Evolutionary conservation across 2,888 invertebrate species (phyloP), one percentile per base, ranked within the genome.

Genomic region (Melieria picta): DNA sequence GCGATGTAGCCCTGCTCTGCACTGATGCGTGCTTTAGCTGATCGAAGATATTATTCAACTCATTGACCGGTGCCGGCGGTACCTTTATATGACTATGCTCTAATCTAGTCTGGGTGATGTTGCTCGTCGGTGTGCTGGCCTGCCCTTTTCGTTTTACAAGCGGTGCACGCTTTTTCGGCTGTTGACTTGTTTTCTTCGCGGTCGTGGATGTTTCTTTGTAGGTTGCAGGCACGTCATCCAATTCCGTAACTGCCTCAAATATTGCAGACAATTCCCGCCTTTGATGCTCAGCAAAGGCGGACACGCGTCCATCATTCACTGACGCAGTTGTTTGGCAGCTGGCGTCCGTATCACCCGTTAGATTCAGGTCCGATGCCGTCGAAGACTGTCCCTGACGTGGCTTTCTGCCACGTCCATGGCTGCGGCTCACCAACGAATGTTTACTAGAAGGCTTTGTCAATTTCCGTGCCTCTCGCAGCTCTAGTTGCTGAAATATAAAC

Each of bases 11-110:
- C 10, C 45, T 7, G 2, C n/a, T 65, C 52, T 70, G 10, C 4
- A 58, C 30, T 55, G 16, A 4, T 30, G 63, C 56, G 43, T 71
- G 46, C 66, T 62, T 72, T 11, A 79, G 7, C 42, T 74, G 58
- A 65, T 77, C 66, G 30, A 75, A 73, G 16, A 73, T 45, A 68
- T 74, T 66, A 74, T 75, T 77, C 46, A 78, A 16, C 64, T 74
- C 42, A 60, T 71, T 56, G 57, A 65, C 61, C 0, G 72, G 61
- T 10, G 72, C 63, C 30, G 72, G 65, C 7, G 62, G 45, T 42
- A 70, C 5, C 48, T 55, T 57, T 48, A 74, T 63, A 13, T 52
- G 63, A 52, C 62, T 65, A 50, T 52, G 52, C 45, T 72, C 71
- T 30, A 72, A n/a, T 10, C 11, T 2, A 42, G 9, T 30, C 42